Percentiles rank a stretch among this genome's conserved stretches.
Evolutionary conservation across 2,888 invertebrate species (phyloP).

Genomic region (Microchrysa polita): DNA sequence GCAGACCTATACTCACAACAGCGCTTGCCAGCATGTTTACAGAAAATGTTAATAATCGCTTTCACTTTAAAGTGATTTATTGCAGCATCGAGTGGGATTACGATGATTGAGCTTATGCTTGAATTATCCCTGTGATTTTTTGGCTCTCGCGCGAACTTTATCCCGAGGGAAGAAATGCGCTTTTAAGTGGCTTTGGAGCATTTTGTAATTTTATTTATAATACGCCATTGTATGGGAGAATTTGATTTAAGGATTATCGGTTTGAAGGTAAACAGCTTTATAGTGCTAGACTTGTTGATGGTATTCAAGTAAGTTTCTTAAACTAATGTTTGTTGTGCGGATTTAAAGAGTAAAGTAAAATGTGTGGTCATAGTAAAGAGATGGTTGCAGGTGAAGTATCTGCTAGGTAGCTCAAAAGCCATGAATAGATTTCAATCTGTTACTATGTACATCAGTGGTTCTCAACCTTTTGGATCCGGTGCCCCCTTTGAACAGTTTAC

Average conservation of each 20-base stretch:
- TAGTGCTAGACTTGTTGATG: too few relatives aligned
- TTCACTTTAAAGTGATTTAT: slow-evolving; percentile 47
- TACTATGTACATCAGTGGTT: too few relatives aligned
- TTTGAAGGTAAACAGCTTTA: slow-evolving; percentile 1
- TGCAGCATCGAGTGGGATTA: slow-evolving; percentile 35
- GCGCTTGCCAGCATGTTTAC: slow-evolving; percentile 28
- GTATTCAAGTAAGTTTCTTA: too few relatives aligned
- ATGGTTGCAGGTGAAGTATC: too few relatives aligned
- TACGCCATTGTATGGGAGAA: background rate
- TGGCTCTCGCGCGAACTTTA: slow-evolving; percentile 22
- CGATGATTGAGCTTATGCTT: slow-evolving; percentile 35
- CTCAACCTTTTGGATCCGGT: too few relatives aligned
- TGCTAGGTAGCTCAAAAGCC: too few relatives aligned
- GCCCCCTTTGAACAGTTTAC: too few relatives aligned
- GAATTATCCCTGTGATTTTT: slow-evolving; percentile 36
- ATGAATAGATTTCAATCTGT: too few relatives aligned
- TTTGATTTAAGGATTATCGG: slow-evolving; percentile 11
- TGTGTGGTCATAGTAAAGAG: too few relatives aligned
- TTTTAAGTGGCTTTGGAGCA: slow-evolving; percentile 22
- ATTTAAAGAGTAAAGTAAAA: too few relatives aligned
- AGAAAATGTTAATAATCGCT: slow-evolving; percentile 48
- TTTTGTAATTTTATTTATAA: slow-evolving; percentile 39
- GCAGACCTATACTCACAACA: background rate
- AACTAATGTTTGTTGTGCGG: too few relatives aligned
- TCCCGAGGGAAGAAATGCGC: slow-evolving; percentile 5